phyloP scores from a whole-genome alignment of 2,888 invertebrate species.

The Agrotis puta region DNA sequence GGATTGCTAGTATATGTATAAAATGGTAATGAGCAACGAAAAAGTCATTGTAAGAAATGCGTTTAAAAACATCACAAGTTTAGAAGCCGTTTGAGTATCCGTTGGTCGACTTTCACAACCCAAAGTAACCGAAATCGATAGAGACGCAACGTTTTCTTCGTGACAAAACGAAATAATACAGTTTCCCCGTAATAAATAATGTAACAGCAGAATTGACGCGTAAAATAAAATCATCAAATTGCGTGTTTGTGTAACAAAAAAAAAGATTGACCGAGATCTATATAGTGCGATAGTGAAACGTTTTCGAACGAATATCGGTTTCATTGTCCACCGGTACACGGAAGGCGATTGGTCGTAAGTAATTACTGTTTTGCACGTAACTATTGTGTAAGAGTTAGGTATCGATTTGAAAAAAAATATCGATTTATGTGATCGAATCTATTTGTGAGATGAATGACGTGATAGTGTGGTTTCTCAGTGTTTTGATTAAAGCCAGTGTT shows the following conservation, averaged over 20 bases:
- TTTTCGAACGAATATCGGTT: slow-evolving; percentile 85
- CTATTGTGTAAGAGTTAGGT: slow-evolving; percentile 81
- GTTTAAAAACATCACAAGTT: not conserved
- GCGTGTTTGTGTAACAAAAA: slow-evolving; percentile 82
- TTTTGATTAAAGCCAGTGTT: slow-evolving; percentile 57
- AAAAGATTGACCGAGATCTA: slow-evolving; percentile 87
- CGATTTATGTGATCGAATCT: slow-evolving; percentile 70
- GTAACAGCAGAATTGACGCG: slow-evolving; percentile 65
- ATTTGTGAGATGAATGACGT: slow-evolving; percentile 63
- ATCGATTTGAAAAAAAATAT: slow-evolving; percentile 75
- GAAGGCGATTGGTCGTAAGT: slow-evolving; percentile 81
- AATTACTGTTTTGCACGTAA: slow-evolving; percentile 87
- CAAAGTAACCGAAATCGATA: slow-evolving; percentile 34
- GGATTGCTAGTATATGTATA: too few relatives aligned
- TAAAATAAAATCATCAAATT: slow-evolving; percentile 78
- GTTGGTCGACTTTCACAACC: slow-evolving; percentile 24
- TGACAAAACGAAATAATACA: slow-evolving; percentile 53
- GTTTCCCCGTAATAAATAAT: slow-evolving; percentile 55
- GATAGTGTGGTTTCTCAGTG: slow-evolving; percentile 64
- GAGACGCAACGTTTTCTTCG: slow-evolving; percentile 47
- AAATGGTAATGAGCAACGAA: too few relatives aligned
- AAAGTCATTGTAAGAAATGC: not conserved
- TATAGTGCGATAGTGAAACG: slow-evolving; percentile 77
- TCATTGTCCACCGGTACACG: slow-evolving; percentile 86
- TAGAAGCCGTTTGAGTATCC: not conserved